Evolutionary conservation across 2,797 vertebrate genomes (phyloP), one percentile per base, ranked within the genome.

Genomic region (Scleropages formosus): DNA sequence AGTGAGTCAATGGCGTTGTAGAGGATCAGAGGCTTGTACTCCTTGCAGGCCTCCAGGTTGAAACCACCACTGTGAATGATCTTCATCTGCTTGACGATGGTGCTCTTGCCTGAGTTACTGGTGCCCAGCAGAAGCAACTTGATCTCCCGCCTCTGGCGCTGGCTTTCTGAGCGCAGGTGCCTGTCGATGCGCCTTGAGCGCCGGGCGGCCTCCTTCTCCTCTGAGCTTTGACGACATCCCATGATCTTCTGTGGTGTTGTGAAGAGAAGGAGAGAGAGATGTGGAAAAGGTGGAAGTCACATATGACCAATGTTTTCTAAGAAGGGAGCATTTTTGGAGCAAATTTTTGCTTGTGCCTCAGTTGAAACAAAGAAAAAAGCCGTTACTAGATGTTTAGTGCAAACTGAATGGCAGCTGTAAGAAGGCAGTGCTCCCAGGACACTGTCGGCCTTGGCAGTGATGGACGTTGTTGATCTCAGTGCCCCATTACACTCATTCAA

Each of bases 221-320:
- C 98, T 60, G 96, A 98, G 91, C 98, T 99, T 93, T 99, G 98
- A 89, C 98, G 95, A 92, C 98, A 99, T 93, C 98, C 98, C 98
- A 99, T 99, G 95, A 92, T 98, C 93, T 83, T 93, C 90, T 88
- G 85, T 87, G 87, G 89, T 26, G 68, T 71, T 49, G 49, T 3
- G 49, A 26, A 58, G 68, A 71, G 12, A 71, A n/a, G 56, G 49
- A 58, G 47, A 26, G 67, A 64, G 22, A 11, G 7, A 27, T 15
- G 49, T 27, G 68, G 68, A 27, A 70, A 70, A 3, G 8, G 26
- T 20, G 47, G 53, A 56, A 10, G 12, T 71, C 51, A 16, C 22
- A 31, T 11, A 44, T 1, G 13, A 15, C 68, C 53, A 71, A 56
- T 11, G 31, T 26, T 56, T 13, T 70, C 49, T 71, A n/a, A 51